Evolutionary conservation across 2,888 invertebrate species (phyloP).

Genomic region (Drosophila atripex): DNA sequence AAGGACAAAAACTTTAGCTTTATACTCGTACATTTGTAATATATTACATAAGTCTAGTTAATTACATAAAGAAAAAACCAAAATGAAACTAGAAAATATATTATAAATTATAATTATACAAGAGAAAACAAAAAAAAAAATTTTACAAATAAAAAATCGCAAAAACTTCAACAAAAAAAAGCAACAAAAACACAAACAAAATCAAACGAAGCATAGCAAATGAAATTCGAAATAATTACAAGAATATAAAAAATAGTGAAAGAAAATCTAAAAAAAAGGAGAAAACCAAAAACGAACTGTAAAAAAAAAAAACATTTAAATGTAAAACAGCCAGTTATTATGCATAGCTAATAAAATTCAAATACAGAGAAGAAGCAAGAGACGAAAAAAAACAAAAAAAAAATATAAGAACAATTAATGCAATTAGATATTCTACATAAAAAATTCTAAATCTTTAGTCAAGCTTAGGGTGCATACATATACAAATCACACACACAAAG

Average conservation of each 20-base stretch:
- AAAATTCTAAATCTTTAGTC: conserved; percentile 49
- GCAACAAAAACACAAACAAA: conserved; percentile 53
- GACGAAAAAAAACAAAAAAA: conserved; percentile 26
- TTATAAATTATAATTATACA: conserved; percentile 49
- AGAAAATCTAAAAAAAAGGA: conserved; percentile 49
- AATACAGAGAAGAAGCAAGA: conserved; percentile 36
- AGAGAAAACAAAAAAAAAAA: conserved; percentile 47
- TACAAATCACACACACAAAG: conserved; percentile 24
- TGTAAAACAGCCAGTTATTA: conserved; percentile 73
- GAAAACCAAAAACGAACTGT: conserved; percentile 57
- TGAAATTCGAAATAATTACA: conserved; percentile 62
- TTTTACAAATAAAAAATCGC: conserved; percentile 41
- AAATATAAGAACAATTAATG: conserved; percentile 49
- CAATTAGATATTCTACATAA: conserved; percentile 66
- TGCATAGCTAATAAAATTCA: conserved; percentile 62
- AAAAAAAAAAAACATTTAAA: conserved; percentile 69
- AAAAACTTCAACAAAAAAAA: conserved; percentile 33
- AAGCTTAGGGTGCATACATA: conserved; percentile 51
- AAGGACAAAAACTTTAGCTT: conserved; percentile 77
- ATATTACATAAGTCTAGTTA: conserved; percentile 78
- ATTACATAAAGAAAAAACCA: conserved; percentile 59
- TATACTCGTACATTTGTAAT: conserved; percentile 79
- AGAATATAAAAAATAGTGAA: conserved; percentile 42
- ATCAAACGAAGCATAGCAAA: conserved; percentile 77
- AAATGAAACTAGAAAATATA: conserved; percentile 51